Evolutionary conservation across 2,888 invertebrate species (phyloP), one percentile per base, ranked within the genome.

Genomic region (Hirtodrosophila trivittata): DNA sequence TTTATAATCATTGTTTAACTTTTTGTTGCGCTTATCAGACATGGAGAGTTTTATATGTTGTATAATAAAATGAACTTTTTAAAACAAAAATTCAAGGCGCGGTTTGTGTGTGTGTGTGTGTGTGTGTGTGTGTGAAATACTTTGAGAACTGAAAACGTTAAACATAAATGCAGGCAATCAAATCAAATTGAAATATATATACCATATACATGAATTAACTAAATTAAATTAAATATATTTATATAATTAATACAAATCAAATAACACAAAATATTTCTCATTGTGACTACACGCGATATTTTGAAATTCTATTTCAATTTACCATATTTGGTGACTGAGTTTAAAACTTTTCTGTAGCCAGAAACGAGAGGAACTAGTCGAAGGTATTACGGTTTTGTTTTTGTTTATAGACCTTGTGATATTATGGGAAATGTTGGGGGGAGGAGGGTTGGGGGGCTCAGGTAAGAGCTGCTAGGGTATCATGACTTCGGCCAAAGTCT

Each of bases 401-500:
- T 13, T 9, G 38, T n/a, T n/a, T n/a, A n/a, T n/a, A n/a, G n/a
- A n/a, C n/a, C n/a, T n/a, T n/a, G n/a, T n/a, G n/a, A n/a, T n/a
- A n/a, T n/a, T n/a, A n/a, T n/a, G n/a, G n/a, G n/a, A n/a, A n/a
- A n/a, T n/a, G n/a, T n/a, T n/a, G n/a, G n/a, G n/a, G n/a, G n/a
- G n/a, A n/a, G n/a, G n/a, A n/a, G n/a, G n/a, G n/a, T n/a, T n/a
- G n/a, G n/a, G n/a, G n/a, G n/a, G n/a, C n/a, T n/a, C n/a, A n/a
- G n/a, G n/a, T n/a, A n/a, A 60, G 59, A 16, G 56, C 73, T 68
- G 84, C 84, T 86, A 89, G 73, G 82, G 86, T 78, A 88, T 89
- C 89, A 95, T 93, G 54, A 96, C 92, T 89, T 95, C 94, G 67
- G 93, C 93, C 80, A 96, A 91, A 55, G 95, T 94, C 89, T 94